phyloP scores from a whole-genome alignment of 2,113 vertebrate genomes.

The Neoarius graeffei region DNA sequence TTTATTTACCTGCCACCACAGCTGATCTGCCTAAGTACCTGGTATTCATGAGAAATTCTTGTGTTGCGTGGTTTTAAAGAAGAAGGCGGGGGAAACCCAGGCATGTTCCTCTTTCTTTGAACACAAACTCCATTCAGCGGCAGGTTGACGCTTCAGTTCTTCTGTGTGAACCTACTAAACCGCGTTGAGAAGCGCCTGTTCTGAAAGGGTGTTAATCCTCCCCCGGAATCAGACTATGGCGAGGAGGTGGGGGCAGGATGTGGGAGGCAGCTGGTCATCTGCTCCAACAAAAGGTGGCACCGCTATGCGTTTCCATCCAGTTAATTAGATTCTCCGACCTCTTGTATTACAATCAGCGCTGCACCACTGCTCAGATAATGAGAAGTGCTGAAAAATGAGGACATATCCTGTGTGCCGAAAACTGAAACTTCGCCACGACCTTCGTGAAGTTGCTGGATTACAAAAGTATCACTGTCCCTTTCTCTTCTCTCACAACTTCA shows the following conservation, averaged over 20 bases:
- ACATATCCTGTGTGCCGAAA: neutral
- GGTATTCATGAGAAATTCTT: neutral
- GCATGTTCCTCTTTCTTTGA: constrained; percentile 6
- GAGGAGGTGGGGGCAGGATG: constrained; percentile 62
- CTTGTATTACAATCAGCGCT: constrained; percentile 10
- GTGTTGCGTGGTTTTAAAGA: neutral
- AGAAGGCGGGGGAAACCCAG: no score
- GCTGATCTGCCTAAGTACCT: constrained; percentile 34
- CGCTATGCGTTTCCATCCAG: constrained; percentile 64
- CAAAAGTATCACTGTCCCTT: neutral
- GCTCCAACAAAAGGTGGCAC: constrained; percentile 73
- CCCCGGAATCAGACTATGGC: constrained; percentile 56
- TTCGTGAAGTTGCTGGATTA: neutral
- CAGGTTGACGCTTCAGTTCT: neutral
- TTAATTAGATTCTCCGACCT: constrained; percentile 58
- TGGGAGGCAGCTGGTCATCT: constrained; percentile 72
- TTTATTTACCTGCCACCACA: constrained; percentile 49
- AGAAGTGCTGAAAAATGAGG: neutral
- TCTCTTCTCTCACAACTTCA: neutral
- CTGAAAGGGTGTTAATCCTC: constrained; percentile 62
- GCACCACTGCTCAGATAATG: neutral
- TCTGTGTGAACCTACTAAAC: neutral
- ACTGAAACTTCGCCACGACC: neutral
- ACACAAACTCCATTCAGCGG: neutral
- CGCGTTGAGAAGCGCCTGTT: neutral